phyloP scores from a whole-genome alignment of 2,113 vertebrate genomes.

The Columbina picui region DNA sequence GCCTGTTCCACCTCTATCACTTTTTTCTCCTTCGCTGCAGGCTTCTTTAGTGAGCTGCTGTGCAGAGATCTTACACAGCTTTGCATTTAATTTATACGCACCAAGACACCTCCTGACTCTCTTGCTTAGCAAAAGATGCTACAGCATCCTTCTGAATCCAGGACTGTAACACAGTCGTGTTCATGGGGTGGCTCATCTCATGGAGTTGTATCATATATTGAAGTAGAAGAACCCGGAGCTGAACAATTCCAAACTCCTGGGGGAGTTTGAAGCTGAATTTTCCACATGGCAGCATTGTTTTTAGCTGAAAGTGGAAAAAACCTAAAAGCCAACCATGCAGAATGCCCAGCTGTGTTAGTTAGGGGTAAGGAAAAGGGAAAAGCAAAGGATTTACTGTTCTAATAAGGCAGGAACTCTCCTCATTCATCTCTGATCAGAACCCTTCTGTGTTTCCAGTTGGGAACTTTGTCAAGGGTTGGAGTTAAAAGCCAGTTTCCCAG shows the following conservation, averaged over 20 bases:
- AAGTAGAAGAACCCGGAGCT: not conserved
- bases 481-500: not conserved
- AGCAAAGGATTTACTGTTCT: not conserved
- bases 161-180: not conserved
- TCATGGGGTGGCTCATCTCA: not conserved
- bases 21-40: not conserved
- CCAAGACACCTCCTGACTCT: not conserved
- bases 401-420: not conserved
- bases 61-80: not conserved
- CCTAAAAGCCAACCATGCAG: not conserved
- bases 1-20: not conserved
- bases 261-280: not conserved
- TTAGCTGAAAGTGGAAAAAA: not conserved
- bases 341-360: not conserved
- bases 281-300: not conserved
- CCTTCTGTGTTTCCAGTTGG: slow-evolving; percentile 19
- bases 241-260: not conserved
- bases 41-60: not conserved
- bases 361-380: not conserved
- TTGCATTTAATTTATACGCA: too few relatives aligned
- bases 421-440: not conserved
- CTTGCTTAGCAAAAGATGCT: not conserved
- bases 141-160: not conserved
- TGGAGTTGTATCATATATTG: accelerated
- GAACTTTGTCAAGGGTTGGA: not conserved